Evolutionary conservation across 2,797 vertebrate genomes (phyloP), one percentile per base, ranked within the genome.

Genomic region (Synaphobranchus kaupii): DNA sequence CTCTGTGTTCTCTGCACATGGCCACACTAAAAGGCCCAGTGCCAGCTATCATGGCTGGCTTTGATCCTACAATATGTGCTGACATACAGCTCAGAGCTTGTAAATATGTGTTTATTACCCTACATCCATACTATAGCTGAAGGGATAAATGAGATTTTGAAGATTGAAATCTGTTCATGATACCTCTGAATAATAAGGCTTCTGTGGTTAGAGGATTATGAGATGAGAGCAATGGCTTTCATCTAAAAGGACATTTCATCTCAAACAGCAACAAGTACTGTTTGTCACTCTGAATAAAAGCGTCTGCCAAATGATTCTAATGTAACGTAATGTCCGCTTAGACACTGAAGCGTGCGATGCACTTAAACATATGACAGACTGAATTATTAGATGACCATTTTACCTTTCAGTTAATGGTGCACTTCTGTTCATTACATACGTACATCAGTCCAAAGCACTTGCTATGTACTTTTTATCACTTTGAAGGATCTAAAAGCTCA

Each of bases 1-100:
- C 90, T 92, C 91, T 91, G 91, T 87, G 90, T 90, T 94, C 95
- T 95, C 94, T 93, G 90, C 90, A 88, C 88, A 85, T 88, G 89
- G 94, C 92, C 93, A 90, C 92, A 92, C 66, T 73, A 39, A 89
- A 90, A 92, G 91, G 85, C 85, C 88, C 80, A 88, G 88, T 81
- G 88, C 84, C 90, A 89, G 90, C 89, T 86, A 88, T 85, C 58
- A 85, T 89, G 84, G 84, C 56, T 66, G 84, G 7, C 93, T 94
- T 92, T 94, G 92, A 93, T 93, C 89, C 60, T 86, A 83, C 90
- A 88, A 88, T 81, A 87, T 76, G 86, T 89, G 87, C 84, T 20
- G 12, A 28, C 76, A 78, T 48, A 68, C 76, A 89, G 87, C 4
- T 90, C 87, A 12, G 87, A 88, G 88, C 89, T 90, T 89, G 88